These are phyloP conservation scores for Chelon auratus DNA, from an alignment of 2,797 vertebrate genomes.

Conservation along the genomic window DNA sequence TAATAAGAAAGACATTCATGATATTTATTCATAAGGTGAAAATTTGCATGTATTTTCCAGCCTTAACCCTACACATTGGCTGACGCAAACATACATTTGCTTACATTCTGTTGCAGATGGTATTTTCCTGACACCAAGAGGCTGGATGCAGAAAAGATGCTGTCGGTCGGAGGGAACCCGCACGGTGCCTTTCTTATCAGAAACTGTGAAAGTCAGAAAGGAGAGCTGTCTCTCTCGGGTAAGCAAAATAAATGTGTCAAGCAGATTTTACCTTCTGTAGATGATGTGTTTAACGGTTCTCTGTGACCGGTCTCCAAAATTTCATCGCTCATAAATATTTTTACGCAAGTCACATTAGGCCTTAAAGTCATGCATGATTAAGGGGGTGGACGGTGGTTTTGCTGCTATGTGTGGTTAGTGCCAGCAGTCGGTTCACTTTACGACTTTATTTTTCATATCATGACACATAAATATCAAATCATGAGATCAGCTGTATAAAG, in stretches of 20 bases:
- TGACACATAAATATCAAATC: too few relatives aligned
- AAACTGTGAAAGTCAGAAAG: slow-evolving; percentile 91
- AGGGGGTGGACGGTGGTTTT: too few relatives aligned
- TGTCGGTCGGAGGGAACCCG: slow-evolving; percentile 82
- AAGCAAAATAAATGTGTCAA: slow-evolving; percentile 11
- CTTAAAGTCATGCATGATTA: too few relatives aligned
- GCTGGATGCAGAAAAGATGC: slow-evolving; percentile 91
- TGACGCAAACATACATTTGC: not conserved
- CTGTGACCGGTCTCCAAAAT: too few relatives aligned
- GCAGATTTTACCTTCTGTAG: too few relatives aligned
- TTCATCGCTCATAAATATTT: too few relatives aligned
- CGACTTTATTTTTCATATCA: not conserved
- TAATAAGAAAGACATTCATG: not conserved
- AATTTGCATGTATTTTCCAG: too few relatives aligned
- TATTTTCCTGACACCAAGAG: slow-evolving; percentile 93
- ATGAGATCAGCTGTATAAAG: too few relatives aligned
- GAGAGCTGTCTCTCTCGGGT: slow-evolving; percentile 94
- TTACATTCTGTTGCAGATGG: slow-evolving; percentile 85
- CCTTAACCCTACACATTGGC: too few relatives aligned
- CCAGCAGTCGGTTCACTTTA: not conserved
- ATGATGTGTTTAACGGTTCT: too few relatives aligned
- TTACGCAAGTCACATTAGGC: too few relatives aligned
- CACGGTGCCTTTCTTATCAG: slow-evolving; percentile 92
- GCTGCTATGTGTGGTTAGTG: too few relatives aligned
- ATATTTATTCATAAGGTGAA: not conserved